Conservation (phyloP, 2,797 vertebrate genomes). For the Pipistrellus pygmaeus region DNA sequence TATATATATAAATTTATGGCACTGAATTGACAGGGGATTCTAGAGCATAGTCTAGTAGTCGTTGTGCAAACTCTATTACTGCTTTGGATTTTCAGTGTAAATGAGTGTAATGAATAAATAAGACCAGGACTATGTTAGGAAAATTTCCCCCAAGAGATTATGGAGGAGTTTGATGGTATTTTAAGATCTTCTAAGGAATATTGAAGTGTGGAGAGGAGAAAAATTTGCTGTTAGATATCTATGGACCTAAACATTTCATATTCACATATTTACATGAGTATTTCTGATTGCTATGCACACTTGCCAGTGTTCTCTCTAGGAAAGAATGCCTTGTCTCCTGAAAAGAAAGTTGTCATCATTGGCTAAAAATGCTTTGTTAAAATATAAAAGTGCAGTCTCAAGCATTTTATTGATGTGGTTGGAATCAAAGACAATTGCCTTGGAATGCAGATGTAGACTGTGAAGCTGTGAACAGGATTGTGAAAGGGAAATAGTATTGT, state of each 20-base stretch:
- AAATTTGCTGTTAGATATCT: background rate
- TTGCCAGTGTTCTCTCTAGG: conserved; percentile 12
- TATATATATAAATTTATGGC: background rate
- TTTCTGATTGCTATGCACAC: conserved; percentile 10
- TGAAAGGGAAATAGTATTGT: background rate
- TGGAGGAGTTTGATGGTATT: background rate
- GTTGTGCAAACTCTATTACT: background rate
- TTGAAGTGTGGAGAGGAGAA: background rate
- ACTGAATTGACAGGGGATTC: background rate
- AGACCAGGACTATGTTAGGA: background rate
- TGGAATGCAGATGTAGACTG: background rate
- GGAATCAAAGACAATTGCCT: background rate
- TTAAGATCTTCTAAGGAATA: conserved; percentile 39
- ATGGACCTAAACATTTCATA: background rate
- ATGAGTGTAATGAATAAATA: background rate
- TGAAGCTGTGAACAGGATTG: background rate
- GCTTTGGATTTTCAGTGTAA: background rate
- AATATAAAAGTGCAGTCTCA: background rate
- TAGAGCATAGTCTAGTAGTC: background rate
- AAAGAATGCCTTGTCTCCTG: background rate
- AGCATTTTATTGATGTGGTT: background rate
- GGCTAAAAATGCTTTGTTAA: conserved; percentile 39
- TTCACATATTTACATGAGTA: conserved; percentile 6
- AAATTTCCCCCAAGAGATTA: conserved; percentile 11
- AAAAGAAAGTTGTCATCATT: background rate